A percentile compares a stretch with the other conserved stretches of the same genome.
These are phyloP conservation scores for Apostichopus parvimensis DNA, from an alignment of 35 echinoderm and acorn worm genomes.

Conservation along the genomic window DNA sequence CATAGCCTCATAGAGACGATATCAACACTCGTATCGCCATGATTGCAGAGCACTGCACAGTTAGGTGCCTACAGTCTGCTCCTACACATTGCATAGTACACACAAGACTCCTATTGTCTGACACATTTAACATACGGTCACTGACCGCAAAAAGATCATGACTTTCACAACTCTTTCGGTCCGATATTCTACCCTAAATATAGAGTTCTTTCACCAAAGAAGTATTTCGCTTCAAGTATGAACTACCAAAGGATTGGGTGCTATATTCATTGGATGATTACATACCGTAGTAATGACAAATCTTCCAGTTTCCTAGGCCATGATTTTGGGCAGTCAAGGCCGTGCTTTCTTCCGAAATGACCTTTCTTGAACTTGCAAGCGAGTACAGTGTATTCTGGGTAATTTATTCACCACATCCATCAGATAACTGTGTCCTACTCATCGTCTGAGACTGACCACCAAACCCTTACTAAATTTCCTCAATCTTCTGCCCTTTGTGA, in stretches of 20 bases:
- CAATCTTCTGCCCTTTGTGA: constrained; percentile 31
- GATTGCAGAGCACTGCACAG: constrained; percentile 20
- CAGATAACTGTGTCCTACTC: neutral
- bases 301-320: constrained; percentile 43
- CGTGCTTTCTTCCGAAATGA: constrained; percentile 56
- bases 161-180: constrained; percentile 45
- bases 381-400: constrained; percentile 46
- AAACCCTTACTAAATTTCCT: neutral
- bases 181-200: constrained; percentile 32
- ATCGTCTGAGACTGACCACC: constrained; percentile 40
- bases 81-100: constrained; percentile 7
- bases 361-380: constrained; percentile 60
- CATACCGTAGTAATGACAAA: constrained; percentile 15
- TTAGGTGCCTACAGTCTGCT: constrained; percentile 27
- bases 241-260: neutral
- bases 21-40: neutral
- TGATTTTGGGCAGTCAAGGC: constrained; percentile 56
- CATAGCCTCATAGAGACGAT: neutral
- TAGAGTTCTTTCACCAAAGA: neutral
- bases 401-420: constrained; percentile 66
- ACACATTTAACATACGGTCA: constrained; percentile 66
- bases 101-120: constrained; percentile 54
- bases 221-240: neutral
- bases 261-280: neutral
- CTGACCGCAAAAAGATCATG: constrained; percentile 64